Percentiles rank a stretch among this genome's conserved stretches.
Conservation (phyloP, 2,797 vertebrate genomes). For the Vipera latastei region DNA sequence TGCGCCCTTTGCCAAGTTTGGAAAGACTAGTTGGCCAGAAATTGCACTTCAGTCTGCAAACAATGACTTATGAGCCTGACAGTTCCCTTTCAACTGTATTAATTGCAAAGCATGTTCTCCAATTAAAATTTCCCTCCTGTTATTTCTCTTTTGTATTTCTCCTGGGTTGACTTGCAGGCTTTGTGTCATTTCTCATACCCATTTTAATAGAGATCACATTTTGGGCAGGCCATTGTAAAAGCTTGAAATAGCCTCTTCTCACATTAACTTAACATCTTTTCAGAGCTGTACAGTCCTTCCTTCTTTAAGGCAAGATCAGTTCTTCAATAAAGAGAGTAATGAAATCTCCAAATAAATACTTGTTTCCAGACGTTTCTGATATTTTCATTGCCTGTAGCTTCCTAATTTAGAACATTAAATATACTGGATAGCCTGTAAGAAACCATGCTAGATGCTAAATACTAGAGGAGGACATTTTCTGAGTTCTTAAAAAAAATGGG, state of each 20-base stretch:
- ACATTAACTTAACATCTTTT: not conserved
- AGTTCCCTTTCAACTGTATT: not conserved
- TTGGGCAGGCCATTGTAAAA: not conserved
- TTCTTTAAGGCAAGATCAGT: not conserved
- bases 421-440: constrained; percentile 35
- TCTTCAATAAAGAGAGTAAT: constrained; percentile 22
- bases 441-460: constrained; percentile 42
- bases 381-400: constrained; percentile 30
- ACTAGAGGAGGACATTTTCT: constrained; percentile 40
- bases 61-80: not conserved
- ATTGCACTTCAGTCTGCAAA: not conserved
- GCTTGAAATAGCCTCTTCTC: not conserved
- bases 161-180: not conserved
- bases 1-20: not conserved
- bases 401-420: constrained; percentile 37
- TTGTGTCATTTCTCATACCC: not conserved
- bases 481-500: constrained; percentile 1
- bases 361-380: constrained; percentile 30
- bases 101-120: constrained; percentile 20
- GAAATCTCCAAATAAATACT: constrained; percentile 3
- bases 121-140: not conserved
- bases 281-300: not conserved
- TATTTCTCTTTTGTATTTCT: not conserved
- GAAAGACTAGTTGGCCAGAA: not conserved
- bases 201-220: constrained; percentile 19